Evolutionary conservation across 2,797 vertebrate genomes (phyloP).

Genomic region (Sebastes flavidus): DNA sequence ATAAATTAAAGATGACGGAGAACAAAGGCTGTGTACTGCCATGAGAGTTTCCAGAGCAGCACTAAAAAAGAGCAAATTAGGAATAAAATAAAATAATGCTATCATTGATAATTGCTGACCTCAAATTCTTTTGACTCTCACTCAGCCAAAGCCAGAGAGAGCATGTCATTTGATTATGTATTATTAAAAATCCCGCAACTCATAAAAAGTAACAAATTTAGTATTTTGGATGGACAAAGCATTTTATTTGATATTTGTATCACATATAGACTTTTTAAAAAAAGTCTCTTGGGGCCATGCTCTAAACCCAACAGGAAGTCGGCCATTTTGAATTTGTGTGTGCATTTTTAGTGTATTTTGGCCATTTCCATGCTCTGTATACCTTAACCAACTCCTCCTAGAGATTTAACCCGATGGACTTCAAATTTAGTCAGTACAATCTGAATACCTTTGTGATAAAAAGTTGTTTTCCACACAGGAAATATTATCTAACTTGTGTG

Average conservation of each 20-base stretch:
- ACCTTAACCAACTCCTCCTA: too few relatives aligned
- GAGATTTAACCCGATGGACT: too few relatives aligned
- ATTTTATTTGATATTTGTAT: not conserved
- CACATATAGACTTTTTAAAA: too few relatives aligned
- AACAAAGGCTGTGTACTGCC: slow-evolving; percentile 54
- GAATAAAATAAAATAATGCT: slow-evolving; percentile 33
- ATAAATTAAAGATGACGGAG: slow-evolving; percentile 66
- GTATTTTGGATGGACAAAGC: not conserved
- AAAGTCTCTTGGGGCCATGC: too few relatives aligned
- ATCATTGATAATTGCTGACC: slow-evolving; percentile 28
- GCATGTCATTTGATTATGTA: not conserved
- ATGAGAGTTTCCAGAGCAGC: slow-evolving; percentile 32
- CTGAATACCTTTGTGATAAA: too few relatives aligned
- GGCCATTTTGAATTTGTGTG: too few relatives aligned
- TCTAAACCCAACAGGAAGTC: too few relatives aligned
- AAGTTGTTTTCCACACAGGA: too few relatives aligned
- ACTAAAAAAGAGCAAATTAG: slow-evolving; percentile 29
- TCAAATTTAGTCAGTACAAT: too few relatives aligned
- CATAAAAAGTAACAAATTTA: not conserved
- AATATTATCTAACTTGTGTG: too few relatives aligned
- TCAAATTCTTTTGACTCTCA: slow-evolving; percentile 4
- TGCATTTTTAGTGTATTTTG: too few relatives aligned
- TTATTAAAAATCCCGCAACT: not conserved
- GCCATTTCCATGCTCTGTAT: too few relatives aligned
- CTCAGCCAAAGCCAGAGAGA: not conserved